These are phyloP conservation scores for Acanthiza pusilla DNA, from an alignment of 2,797 vertebrate genomes.

Conservation along the genomic window DNA sequence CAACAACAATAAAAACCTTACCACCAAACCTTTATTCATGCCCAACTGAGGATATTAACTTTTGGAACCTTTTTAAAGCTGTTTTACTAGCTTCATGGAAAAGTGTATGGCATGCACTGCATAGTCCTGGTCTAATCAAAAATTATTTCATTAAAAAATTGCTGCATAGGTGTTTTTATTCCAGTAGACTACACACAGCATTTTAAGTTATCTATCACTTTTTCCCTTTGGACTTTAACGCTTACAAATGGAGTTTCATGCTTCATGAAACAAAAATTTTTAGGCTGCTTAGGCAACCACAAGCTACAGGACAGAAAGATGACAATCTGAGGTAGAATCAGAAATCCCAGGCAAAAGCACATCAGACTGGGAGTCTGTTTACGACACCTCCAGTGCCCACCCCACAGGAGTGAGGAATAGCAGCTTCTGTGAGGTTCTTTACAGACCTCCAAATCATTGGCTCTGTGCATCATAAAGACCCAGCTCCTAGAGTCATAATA, in stretches of 20 bases:
- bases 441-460: neutral
- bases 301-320: neutral
- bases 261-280: constrained; percentile 46
- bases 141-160: constrained; percentile 61
- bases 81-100: neutral
- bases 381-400: fast-evolving
- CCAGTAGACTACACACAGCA: constrained; percentile 22
- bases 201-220: constrained; percentile 60
- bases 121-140: constrained; percentile 48
- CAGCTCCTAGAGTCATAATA: neutral
- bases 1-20: fast-evolving
- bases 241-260: constrained; percentile 41
- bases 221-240: constrained; percentile 6
- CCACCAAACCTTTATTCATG: neutral
- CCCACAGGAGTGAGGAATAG: neutral
- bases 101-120: constrained; percentile 28
- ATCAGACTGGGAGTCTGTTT: fast-evolving
- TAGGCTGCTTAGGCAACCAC: neutral
- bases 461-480: neutral
- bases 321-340: neutral
- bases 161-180: constrained; percentile 56
- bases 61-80: neutral
- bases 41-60: neutral
- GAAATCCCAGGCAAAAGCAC: neutral
- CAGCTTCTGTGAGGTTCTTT: neutral